These are phyloP conservation scores for Notocelia uddmanniana DNA, from an alignment of 2,888 invertebrate genomes.

Conservation along the genomic window DNA sequence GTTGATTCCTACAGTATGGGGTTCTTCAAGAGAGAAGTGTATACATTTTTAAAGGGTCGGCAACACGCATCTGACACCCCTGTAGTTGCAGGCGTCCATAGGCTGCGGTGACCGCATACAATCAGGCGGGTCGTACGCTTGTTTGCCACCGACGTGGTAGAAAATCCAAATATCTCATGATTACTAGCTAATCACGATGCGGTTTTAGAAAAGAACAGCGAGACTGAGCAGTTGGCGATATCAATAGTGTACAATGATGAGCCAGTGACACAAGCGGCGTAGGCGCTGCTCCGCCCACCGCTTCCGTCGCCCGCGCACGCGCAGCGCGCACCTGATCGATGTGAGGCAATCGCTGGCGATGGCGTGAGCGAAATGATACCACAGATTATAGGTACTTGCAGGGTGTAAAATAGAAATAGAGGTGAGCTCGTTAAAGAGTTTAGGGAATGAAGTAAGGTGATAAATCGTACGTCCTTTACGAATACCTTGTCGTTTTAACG, in stretches of 20 bases:
- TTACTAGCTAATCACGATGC: neutral
- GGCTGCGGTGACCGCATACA: too few species aligned
- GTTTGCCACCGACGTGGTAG: too few species aligned
- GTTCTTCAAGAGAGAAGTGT: too few species aligned
- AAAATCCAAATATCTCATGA: neutral
- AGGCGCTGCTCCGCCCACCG: conserved; percentile 79
- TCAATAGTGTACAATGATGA: conserved; percentile 56
- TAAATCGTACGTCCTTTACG: too few species aligned
- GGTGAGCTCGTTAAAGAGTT: neutral
- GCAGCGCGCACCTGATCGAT: conserved; percentile 74
- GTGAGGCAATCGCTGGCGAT: conserved; percentile 63
- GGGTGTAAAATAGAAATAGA: neutral
- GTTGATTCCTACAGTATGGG: too few species aligned
- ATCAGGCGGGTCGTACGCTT: too few species aligned
- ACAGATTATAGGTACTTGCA: conserved; percentile 15
- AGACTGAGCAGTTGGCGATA: neutral
- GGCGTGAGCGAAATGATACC: conserved; percentile 47
- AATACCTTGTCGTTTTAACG: too few species aligned
- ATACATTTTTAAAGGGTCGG: too few species aligned
- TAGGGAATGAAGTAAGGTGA: conserved; percentile 1
- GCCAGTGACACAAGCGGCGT: conserved; percentile 80
- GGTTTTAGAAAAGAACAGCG: neutral
- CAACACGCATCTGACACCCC: too few species aligned
- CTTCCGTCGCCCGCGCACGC: conserved; percentile 76
- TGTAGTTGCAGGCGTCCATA: too few species aligned